phyloP scores from a whole-genome alignment of 2,113 vertebrate species.

The Ranitomeya variabilis region DNA sequence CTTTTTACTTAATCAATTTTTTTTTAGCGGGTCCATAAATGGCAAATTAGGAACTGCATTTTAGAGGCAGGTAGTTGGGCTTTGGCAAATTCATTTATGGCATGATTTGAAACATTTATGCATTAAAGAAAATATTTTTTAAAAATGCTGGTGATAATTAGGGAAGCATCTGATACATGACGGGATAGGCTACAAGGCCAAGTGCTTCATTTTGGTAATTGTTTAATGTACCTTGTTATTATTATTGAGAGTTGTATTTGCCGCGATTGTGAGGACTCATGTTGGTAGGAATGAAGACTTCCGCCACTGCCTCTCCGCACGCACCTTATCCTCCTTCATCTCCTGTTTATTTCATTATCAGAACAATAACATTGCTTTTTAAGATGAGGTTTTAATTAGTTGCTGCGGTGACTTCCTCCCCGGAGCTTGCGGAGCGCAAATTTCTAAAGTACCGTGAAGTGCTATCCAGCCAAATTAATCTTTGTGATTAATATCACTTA shows the following conservation, averaged over 20 bases:
- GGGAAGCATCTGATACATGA: neutral
- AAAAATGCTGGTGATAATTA: neutral
- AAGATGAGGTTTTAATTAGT: slow-evolving; percentile 57
- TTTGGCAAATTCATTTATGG: neutral
- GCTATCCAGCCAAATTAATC: slow-evolving; percentile 57
- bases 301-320: slow-evolving; percentile 27
- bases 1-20: too few relatives aligned
- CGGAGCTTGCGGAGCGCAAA: slow-evolving; percentile 53
- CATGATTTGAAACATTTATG: neutral
- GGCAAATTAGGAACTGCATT: too few relatives aligned
- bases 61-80: neutral
- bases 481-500: slow-evolving; percentile 60
- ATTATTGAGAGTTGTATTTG: slow-evolving; percentile 6
- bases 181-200: neutral
- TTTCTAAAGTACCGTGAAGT: slow-evolving; percentile 57
- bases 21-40: too few relatives aligned
- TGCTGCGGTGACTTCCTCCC: slow-evolving; percentile 52
- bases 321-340: slow-evolving; percentile 57
- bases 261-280: slow-evolving; percentile 25
- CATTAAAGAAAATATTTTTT: neutral
- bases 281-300: slow-evolving; percentile 24
- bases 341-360: slow-evolving; percentile 59
- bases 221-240: neutral
- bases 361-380: slow-evolving; percentile 59
- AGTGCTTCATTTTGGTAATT: neutral